These are phyloP conservation scores for Vipera latastei DNA, from an alignment of 2,797 vertebrate genomes.

Conservation along the genomic window DNA sequence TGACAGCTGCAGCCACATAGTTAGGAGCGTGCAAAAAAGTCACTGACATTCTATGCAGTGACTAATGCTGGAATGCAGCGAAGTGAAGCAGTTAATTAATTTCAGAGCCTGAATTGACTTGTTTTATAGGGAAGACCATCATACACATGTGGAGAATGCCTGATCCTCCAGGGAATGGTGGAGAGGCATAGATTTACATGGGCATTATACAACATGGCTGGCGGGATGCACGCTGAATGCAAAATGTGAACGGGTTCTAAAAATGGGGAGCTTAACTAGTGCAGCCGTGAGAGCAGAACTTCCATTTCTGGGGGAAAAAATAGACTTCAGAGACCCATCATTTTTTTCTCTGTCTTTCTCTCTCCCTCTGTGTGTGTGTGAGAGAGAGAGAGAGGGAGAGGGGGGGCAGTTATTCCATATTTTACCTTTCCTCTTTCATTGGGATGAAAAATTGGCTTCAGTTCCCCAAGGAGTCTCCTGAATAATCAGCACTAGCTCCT, in stretches of 20 bases:
- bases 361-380: not conserved
- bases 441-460: not conserved
- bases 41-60: not conserved
- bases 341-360: not conserved
- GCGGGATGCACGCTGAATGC: slow-evolving; percentile 26
- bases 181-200: not conserved
- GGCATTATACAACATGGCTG: not conserved
- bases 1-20: not conserved
- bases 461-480: not conserved
- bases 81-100: not conserved
- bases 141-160: not conserved
- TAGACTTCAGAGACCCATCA: not conserved
- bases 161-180: not conserved
- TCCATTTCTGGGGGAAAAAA: not conserved
- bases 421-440: not conserved
- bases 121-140: not conserved
- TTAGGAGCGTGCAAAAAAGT: not conserved
- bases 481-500: not conserved
- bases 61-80: not conserved
- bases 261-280: not conserved
- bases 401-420: not conserved
- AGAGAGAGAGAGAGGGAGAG: not conserved
- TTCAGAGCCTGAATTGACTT: not conserved
- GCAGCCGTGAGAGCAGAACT: not conserved
- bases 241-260: not conserved